Evolutionary conservation across 1,140 invertebrate genomes (phyloP).

Genomic region (Temnothorax longispinosus): DNA sequence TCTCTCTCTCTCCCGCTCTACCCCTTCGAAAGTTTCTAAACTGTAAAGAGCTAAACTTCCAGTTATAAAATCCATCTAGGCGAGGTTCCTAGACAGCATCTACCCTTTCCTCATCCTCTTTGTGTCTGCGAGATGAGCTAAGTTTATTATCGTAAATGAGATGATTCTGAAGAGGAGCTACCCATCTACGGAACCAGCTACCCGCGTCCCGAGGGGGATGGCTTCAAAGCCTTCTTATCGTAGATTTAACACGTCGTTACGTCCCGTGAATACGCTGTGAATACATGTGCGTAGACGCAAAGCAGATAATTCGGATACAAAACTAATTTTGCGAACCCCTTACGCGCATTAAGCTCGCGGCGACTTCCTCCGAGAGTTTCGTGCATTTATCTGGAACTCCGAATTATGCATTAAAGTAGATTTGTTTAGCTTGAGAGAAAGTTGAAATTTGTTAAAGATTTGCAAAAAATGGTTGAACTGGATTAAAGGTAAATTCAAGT

Average conservation of each 20-base stretch:
- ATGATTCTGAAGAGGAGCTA: slow-evolving; percentile 68
- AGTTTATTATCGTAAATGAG: slow-evolving; percentile 76
- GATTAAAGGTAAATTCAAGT: not conserved
- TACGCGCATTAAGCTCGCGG: slow-evolving; percentile 27
- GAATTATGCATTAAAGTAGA: slow-evolving; percentile 6
- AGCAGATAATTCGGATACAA: slow-evolving; percentile 52
- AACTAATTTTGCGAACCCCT: slow-evolving; percentile 64
- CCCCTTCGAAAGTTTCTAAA: not conserved
- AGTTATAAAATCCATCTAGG: slow-evolving; percentile 49
- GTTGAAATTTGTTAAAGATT: not conserved
- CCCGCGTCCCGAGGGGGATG: slow-evolving; percentile 32
- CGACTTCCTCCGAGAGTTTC: slow-evolving; percentile 9
- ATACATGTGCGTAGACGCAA: slow-evolving; percentile 33
- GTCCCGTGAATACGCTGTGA: slow-evolving; percentile 52
- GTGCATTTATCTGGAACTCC: not conserved
- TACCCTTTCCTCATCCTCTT: slow-evolving; percentile 41
- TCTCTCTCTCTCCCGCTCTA: no score
- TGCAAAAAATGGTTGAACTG: not conserved
- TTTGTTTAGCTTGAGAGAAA: not conserved
- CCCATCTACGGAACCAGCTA: slow-evolving; percentile 58
- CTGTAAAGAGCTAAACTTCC: slow-evolving; percentile 24
- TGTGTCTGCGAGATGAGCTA: slow-evolving; percentile 57
- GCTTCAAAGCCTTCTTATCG: slow-evolving; percentile 71
- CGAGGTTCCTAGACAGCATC: slow-evolving; percentile 35
- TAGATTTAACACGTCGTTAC: slow-evolving; percentile 74